Evolutionary conservation across 2,113 vertebrate species (phyloP), one percentile per base, ranked within the genome.

Genomic region (Scomber japonicus): DNA sequence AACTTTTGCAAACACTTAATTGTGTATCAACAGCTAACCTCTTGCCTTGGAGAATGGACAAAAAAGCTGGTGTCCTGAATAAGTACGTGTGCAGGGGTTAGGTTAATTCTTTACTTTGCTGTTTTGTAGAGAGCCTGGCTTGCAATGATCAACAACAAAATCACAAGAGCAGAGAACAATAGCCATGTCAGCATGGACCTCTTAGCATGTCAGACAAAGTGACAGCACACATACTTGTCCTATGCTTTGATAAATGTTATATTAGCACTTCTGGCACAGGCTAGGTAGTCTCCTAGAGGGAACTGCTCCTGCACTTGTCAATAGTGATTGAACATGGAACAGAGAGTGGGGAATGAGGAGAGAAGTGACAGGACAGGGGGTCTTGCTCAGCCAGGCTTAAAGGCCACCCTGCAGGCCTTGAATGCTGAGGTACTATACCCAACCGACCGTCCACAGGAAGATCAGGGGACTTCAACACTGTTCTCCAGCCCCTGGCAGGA

Each of bases 241-340:
- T 40, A 46, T 49, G 87, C 83, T 92, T 94, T 96, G 96, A 97
- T 96, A 98, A 96, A 96, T 96, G 96, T 96, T 95, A 96, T 94
- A 96, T 97, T 97, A 97, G 96, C 96, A 96, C 96, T 97, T 95
- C 95, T 95, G 93, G 92, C 94, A 85, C 91, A 84, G 90, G 90
- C 94, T 93, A 87, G 91, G 93, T 93, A 92, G 94, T 96, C 94
- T 95, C 95, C 94, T 96, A 83, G 89, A 95, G 96, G 95, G 97
- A 94, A 92, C 91, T 93, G 95, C 95, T 95, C 95, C 91, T 94
- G 95, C 93, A 91, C 96, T 96, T 97, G 97, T 97, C 97, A 97
- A 97, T 97, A 96, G 87, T 93, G 95, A 96, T 96, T 96, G 94
- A 93, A 88, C 88, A 92, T 89, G 89, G 89, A 96, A 87, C 91